Evolutionary conservation across 2,113 vertebrate genomes (phyloP), one percentile per base, ranked within the genome.

Genomic region (Amphilophus citrinellus): DNA sequence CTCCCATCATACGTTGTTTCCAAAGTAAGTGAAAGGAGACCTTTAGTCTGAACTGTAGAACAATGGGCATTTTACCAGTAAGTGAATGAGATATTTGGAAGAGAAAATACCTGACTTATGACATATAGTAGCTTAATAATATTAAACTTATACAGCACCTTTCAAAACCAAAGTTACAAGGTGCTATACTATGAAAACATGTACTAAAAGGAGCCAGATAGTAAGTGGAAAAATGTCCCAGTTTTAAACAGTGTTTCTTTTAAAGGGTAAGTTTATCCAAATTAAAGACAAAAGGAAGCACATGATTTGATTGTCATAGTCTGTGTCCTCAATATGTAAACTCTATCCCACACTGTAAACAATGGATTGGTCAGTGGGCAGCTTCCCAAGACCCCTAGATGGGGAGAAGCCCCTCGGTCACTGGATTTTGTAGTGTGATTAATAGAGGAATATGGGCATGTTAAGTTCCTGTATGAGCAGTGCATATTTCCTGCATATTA

Each of bases 41-140:
- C 15, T 80, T 20, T 7, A 78, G 73, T 78, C 79, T 63, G 59
- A 89, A 76, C 62, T 53, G 18, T 35, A 60, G 57, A 89, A 93
- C 92, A 94, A 92, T 89, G 22, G 84, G 83, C 75, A 39, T 79
- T 24, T 80, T 90, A 90, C 59, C 81, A 82, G 53, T 50, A 61
- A 86, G 77, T 37, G 61, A 85, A 59, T 62, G 57, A 83, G 17
- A 63, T 35, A 27, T 58, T 76, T 81, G 62, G 61, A 44, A 88
- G 84, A 24, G 37, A 35, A 78, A 42, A 82, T 87, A 84, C 76
- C 82, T 42, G 4, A 66, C 61, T 66, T 30, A 24, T 84, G 85
- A 93, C 18, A 7, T 71, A 10, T 37, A 56, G 66, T 73, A 50
- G 3, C 42, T 9, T 50, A 73, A n/a, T 56, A 14, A 56, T 11